phyloP scores from a whole-genome alignment of 1,140 invertebrate species.

The Drosophila arawakana region DNA sequence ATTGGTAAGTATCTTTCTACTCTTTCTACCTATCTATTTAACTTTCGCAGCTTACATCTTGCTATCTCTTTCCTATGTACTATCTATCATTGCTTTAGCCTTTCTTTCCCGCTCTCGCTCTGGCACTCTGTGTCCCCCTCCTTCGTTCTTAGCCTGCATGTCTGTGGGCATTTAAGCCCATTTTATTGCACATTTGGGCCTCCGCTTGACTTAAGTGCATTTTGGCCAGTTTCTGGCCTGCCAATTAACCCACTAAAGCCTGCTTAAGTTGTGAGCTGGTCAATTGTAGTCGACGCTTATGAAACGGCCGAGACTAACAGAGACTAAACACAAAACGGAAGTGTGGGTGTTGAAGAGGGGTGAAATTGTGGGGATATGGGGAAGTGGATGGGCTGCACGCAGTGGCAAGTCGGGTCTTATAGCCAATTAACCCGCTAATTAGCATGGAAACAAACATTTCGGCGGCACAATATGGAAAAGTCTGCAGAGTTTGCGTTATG shows the following conservation, averaged over 20 bases:
- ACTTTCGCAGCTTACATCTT: slow-evolving; percentile 7
- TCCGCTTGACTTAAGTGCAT: slow-evolving; percentile 64
- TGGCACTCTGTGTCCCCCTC: neutral
- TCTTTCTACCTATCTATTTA: slow-evolving; percentile 17
- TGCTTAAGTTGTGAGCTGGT: slow-evolving; percentile 37
- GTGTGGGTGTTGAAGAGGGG: too few species aligned
- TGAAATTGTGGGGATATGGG: too few species aligned
- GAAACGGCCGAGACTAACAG: neutral
- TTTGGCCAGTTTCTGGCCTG: slow-evolving; percentile 40
- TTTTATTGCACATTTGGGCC: slow-evolving; percentile 54
- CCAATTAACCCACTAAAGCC: slow-evolving; percentile 64
- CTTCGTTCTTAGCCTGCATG: neutral
- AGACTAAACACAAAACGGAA: too few species aligned
- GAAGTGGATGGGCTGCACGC: slow-evolving; percentile 1
- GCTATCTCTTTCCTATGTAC: neutral
- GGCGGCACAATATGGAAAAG: slow-evolving; percentile 59
- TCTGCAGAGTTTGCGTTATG: slow-evolving; percentile 50
- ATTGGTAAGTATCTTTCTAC: slow-evolving; percentile 80
- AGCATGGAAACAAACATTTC: slow-evolving; percentile 71
- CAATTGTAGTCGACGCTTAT: neutral
- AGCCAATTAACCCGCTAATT: slow-evolving; percentile 81
- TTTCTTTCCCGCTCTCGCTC: neutral
- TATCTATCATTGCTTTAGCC: slow-evolving; percentile 3
- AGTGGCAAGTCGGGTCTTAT: slow-evolving; percentile 51
- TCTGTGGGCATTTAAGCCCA: slow-evolving; percentile 26